phyloP scores from a whole-genome alignment of 2,113 vertebrate species.

The Struthio camelus region DNA sequence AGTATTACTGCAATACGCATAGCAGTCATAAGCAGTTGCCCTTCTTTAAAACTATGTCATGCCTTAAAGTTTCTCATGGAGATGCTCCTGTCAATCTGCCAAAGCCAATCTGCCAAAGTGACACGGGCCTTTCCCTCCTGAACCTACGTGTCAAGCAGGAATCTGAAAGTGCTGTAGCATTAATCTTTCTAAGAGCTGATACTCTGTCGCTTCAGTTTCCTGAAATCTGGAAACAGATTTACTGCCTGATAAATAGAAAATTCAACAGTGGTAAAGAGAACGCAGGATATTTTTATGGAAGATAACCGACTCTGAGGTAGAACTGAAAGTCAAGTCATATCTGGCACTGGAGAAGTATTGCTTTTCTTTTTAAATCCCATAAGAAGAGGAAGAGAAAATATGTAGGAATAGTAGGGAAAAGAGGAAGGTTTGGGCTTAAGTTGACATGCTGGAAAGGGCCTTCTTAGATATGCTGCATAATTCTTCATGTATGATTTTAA shows the following conservation, averaged over 20 bases:
- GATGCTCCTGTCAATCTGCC: constrained; percentile 23
- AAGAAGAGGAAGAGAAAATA: not conserved
- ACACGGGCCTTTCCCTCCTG: not conserved
- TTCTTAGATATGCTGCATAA: not conserved
- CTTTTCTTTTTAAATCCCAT: not conserved
- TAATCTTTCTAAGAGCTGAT: not conserved
- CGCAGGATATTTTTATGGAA: not conserved
- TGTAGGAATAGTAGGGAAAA: not conserved
- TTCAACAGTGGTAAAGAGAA: not conserved
- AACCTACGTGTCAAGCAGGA: not conserved
- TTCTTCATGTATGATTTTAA: not conserved
- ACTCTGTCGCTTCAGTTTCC: not conserved
- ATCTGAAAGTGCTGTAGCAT: not conserved
- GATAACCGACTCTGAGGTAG: not conserved
- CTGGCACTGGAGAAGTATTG: not conserved
- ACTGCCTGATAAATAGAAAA: not conserved
- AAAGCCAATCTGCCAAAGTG: constrained; percentile 8
- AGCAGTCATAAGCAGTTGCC: not conserved
- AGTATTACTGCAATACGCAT: not conserved
- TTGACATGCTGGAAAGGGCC: fast-evolving
- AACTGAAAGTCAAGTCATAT: not conserved
- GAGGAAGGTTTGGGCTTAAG: not conserved
- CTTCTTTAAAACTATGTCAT: not conserved
- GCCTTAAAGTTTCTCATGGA: not conserved
- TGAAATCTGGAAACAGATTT: not conserved